These are phyloP conservation scores for Eufriesea mexicana DNA, from an alignment of 1,140 invertebrate genomes.

Conservation along the genomic window DNA sequence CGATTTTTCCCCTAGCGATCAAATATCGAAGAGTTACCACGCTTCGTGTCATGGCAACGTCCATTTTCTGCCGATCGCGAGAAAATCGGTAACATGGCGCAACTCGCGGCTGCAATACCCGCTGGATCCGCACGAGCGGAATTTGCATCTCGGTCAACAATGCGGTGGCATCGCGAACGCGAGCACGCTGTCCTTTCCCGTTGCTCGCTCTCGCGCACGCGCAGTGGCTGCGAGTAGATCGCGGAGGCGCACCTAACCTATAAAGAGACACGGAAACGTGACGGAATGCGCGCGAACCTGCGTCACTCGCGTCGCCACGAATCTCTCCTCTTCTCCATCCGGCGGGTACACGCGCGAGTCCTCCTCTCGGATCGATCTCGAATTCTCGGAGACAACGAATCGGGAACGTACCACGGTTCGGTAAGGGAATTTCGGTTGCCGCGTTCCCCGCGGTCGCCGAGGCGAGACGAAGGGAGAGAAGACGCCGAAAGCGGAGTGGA, in stretches of 20 bases:
- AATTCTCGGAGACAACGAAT: too few species aligned
- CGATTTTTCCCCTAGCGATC: too few species aligned
- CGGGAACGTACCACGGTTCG: too few species aligned
- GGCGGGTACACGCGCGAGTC: too few species aligned
- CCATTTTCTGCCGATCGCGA: too few species aligned
- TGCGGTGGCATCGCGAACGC: background rate
- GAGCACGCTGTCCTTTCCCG: background rate
- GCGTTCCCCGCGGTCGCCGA: too few species aligned
- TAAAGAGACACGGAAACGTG: slow-evolving; percentile 67
- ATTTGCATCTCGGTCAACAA: slow-evolving; percentile 28
- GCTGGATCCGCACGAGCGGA: background rate
- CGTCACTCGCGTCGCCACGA: slow-evolving; percentile 12
- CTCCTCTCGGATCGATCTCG: background rate
- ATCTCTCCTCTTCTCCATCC: background rate
- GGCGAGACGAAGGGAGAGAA: too few species aligned
- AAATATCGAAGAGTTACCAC: too few species aligned
- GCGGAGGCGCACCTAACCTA: slow-evolving; percentile 64
- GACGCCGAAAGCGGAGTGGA: background rate
- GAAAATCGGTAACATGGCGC: too few species aligned
- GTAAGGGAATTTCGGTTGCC: background rate
- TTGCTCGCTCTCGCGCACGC: background rate
- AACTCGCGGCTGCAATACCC: slow-evolving; percentile 4
- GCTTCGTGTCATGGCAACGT: too few species aligned
- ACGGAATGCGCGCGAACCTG: slow-evolving; percentile 64
- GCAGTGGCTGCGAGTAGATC: slow-evolving; percentile 31